Evolutionary conservation across 2,113 vertebrate genomes (phyloP).

Genomic region (Himantopus leucocephalus): DNA sequence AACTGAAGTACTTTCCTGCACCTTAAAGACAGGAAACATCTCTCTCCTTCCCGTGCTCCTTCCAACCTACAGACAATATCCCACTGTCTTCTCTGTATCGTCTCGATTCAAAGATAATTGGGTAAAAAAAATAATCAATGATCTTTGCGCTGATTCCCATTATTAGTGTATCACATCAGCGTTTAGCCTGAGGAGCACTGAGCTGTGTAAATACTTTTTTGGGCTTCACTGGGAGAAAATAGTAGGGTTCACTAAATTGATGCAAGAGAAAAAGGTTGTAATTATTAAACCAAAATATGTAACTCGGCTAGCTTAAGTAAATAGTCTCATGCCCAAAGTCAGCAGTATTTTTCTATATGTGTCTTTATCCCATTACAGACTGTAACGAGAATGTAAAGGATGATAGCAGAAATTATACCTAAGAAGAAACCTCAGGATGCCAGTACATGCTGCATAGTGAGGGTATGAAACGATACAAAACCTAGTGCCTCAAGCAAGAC

Average conservation of each 20-base stretch:
- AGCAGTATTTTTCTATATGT: not conserved
- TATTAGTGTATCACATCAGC: not conserved
- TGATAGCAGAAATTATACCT: not conserved
- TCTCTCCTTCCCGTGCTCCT: not conserved
- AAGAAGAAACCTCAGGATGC: not conserved
- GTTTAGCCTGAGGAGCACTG: not conserved
- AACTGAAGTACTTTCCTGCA: not conserved
- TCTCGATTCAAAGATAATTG: not conserved
- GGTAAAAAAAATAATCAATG: not conserved
- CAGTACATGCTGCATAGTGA: not conserved
- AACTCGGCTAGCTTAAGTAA: slow-evolving; percentile 22
- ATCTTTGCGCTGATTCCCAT: not conserved
- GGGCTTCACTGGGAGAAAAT: slow-evolving; percentile 39
- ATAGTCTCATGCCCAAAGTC: slow-evolving; percentile 1
- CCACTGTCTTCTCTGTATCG: not conserved
- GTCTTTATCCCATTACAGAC: not conserved
- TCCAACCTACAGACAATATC: not conserved
- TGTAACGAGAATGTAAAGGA: not conserved
- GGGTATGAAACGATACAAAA: not conserved
- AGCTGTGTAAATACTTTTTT: slow-evolving; percentile 24
- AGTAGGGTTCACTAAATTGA: slow-evolving; percentile 15
- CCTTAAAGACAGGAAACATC: not conserved
- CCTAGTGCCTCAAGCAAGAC: not conserved
- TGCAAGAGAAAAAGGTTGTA: not conserved
- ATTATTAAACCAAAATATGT: slow-evolving; percentile 61